Evolutionary conservation across 2,888 invertebrate genomes (phyloP).

Genomic region (Gryllus longicercus): DNA sequence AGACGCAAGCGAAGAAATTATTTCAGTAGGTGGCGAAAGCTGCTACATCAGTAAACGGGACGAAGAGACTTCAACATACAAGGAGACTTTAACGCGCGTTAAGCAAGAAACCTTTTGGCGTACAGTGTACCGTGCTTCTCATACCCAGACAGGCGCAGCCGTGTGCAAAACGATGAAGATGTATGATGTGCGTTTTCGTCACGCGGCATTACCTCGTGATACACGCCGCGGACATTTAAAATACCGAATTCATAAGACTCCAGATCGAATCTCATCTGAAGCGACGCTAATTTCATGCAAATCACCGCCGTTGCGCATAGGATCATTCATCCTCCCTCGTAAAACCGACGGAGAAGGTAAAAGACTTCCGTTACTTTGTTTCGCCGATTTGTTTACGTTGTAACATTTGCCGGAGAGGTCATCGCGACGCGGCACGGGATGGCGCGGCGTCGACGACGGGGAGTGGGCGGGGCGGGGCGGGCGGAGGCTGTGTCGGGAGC

Average conservation of each 20-base stretch:
- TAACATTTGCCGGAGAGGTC: background rate
- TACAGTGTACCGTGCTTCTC: no score
- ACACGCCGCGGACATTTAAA: background rate
- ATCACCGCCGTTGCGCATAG: background rate
- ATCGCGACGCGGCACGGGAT: background rate
- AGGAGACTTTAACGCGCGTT: constrained; percentile 3
- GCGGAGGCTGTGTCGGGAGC: no score
- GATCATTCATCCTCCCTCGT: background rate
- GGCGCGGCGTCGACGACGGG: background rate
- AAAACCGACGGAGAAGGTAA: no score
- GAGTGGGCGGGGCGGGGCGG: no score
- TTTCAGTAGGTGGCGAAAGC: no score
- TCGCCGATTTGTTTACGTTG: background rate
- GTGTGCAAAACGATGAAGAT: no score
- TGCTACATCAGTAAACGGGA: no score
- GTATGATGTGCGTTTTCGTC: background rate
- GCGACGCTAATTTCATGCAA: background rate
- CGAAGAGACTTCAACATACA: background rate
- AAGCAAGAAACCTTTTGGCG: background rate
- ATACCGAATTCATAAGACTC: background rate
- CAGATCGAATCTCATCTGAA: background rate
- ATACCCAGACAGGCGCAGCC: background rate
- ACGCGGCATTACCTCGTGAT: background rate
- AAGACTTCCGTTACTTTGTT: background rate
- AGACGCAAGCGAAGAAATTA: no score